These are phyloP conservation scores for Pocillopora verrucosa DNA, from an alignment of 64 coral and sea anemone species.

Conservation along the genomic window DNA sequence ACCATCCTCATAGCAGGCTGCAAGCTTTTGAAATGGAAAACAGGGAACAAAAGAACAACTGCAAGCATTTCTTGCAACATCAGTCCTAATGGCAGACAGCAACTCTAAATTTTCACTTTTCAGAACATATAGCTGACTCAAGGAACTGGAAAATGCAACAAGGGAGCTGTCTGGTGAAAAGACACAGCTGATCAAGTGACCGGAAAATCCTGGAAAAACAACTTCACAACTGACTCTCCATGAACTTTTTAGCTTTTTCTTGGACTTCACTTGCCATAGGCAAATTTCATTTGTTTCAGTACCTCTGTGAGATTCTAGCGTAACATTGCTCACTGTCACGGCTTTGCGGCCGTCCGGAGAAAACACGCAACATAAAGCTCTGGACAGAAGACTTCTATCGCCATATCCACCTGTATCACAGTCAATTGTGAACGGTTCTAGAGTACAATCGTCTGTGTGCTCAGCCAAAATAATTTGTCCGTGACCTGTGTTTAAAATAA, in stretches of 20 bases:
- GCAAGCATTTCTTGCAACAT: conserved; percentile 5
- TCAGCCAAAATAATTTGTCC: conserved; percentile 52
- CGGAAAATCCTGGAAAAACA: conserved; percentile 34
- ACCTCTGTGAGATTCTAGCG: conserved; percentile 20
- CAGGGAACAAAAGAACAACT: conserved; percentile 48
- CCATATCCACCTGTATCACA: conserved; percentile 34
- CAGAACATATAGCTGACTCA: conserved; percentile 53
- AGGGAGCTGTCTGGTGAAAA: conserved; percentile 63
- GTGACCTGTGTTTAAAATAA: conserved; percentile 58
- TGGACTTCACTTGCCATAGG: conserved; percentile 33
- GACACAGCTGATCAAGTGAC: conserved; percentile 23
- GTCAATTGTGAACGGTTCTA: conserved; percentile 68
- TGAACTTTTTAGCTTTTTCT: conserved; percentile 13
- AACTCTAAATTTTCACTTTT: conserved; percentile 43
- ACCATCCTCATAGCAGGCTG: conserved; percentile 45
- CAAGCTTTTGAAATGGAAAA: conserved; percentile 20
- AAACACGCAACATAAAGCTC: conserved; percentile 54
- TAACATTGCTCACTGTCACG: conserved; percentile 54
- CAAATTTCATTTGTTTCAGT: conserved; percentile 55
- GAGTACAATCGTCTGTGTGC: background rate
- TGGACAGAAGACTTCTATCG: conserved; percentile 26
- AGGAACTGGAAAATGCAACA: conserved; percentile 45
- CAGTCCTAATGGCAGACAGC: conserved; percentile 5
- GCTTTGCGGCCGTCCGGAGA: conserved; percentile 43
- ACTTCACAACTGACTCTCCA: conserved; percentile 53